These are phyloP conservation scores for Malacosoma neustria DNA, from an alignment of 2,888 invertebrate species.

Conservation along the genomic window DNA sequence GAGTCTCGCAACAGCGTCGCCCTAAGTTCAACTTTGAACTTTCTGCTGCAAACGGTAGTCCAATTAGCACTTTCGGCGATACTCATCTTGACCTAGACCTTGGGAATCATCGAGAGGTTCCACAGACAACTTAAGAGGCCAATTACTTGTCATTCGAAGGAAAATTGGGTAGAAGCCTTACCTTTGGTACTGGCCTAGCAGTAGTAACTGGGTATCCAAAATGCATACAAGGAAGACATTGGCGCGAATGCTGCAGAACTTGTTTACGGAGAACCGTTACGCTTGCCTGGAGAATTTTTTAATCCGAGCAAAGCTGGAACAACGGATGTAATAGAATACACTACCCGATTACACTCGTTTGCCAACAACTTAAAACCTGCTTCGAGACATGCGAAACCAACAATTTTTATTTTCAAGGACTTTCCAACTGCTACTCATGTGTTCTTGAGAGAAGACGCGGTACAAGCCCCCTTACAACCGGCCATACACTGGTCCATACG, in stretches of 20 bases:
- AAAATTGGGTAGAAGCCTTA: slow-evolving; percentile 4
- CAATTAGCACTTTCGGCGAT: too few species aligned
- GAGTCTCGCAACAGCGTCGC: too few species aligned
- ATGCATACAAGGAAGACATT: slow-evolving; percentile 19
- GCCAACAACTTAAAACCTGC: slow-evolving; percentile 11
- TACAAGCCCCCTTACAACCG: too few species aligned
- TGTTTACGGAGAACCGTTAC: slow-evolving; percentile 18
- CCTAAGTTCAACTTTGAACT: too few species aligned
- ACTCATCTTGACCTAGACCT: too few species aligned
- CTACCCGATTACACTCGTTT: slow-evolving; percentile 6
- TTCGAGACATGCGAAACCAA: slow-evolving; percentile 10
- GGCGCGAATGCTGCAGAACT: slow-evolving; percentile 18
- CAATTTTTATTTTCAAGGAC: slow-evolving; percentile 19
- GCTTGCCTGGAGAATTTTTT: slow-evolving; percentile 11
- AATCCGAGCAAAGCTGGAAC: too few species aligned
- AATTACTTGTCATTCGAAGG: slow-evolving; percentile 5
- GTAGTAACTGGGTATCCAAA: slow-evolving; percentile 16
- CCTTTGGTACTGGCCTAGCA: slow-evolving; percentile 12
- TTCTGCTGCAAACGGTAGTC: too few species aligned
- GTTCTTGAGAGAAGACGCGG: slow-evolving; percentile 17
- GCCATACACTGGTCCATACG: slow-evolving; percentile 20
- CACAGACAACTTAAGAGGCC: slow-evolving; percentile 10
- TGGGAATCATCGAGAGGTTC: slow-evolving; percentile 11
- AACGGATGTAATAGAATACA: too few species aligned
- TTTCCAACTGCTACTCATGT: slow-evolving; percentile 8